Evolutionary conservation across 1,140 invertebrate genomes (phyloP).

Genomic region (Magallana angulata): DNA sequence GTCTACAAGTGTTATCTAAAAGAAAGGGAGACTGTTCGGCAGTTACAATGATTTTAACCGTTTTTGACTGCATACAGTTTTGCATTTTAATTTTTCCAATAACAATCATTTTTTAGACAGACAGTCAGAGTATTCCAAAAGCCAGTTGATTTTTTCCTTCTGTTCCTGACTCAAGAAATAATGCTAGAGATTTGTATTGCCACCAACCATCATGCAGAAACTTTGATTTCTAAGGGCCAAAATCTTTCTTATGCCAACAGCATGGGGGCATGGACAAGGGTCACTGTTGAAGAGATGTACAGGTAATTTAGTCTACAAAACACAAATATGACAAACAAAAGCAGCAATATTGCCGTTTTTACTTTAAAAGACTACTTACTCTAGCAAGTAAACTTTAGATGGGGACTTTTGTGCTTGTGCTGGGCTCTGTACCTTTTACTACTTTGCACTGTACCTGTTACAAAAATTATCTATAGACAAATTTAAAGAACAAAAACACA

Average conservation of each 20-base stretch:
- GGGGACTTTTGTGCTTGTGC: background rate
- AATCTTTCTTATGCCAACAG: background rate
- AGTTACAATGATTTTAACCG: too few species aligned
- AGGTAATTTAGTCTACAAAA: background rate
- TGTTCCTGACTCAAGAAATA: slow-evolving; percentile 6
- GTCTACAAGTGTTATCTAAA: too few species aligned
- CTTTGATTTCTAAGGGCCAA: background rate
- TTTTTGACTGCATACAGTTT: background rate
- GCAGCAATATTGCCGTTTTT: background rate
- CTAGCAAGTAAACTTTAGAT: background rate
- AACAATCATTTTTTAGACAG: background rate
- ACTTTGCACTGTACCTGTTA: background rate
- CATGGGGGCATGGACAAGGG: background rate
- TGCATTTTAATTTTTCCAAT: background rate
- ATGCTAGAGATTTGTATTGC: background rate
- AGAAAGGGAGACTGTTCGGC: too few species aligned
- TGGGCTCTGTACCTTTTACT: background rate
- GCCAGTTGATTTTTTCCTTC: background rate
- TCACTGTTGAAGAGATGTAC: slow-evolving; percentile 1
- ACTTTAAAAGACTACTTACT: background rate
- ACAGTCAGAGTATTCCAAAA: background rate
- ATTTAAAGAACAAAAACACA: background rate
- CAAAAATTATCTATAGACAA: background rate
- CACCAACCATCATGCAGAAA: background rate
- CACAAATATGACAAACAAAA: background rate